Percentiles rank a stretch among this genome's conserved stretches.
Evolutionary conservation across 2,113 vertebrate species (phyloP).

Genomic region (Lepus americanus): DNA sequence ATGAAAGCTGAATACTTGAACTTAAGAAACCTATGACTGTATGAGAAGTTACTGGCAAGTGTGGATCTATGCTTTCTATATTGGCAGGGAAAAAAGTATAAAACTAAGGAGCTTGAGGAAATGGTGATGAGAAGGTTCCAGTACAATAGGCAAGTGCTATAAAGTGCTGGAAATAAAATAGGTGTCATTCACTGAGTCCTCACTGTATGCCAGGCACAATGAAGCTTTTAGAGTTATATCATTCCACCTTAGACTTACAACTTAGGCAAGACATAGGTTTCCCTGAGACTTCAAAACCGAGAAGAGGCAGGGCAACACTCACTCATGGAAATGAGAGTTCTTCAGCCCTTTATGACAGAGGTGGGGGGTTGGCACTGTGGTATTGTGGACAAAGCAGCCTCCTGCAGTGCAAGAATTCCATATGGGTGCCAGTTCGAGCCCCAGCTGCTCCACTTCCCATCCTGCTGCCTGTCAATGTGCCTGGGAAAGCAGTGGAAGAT

Average conservation of each 20-base stretch:
- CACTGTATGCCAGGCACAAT: too few relatives aligned
- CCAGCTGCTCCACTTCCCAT: too few relatives aligned
- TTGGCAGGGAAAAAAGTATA: neutral
- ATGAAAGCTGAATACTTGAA: slow-evolving; percentile 15
- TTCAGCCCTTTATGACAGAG: neutral
- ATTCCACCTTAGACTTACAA: neutral
- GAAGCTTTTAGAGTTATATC: neutral
- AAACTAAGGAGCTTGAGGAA: neutral
- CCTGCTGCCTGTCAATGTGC: too few relatives aligned
- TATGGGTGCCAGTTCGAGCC: too few relatives aligned
- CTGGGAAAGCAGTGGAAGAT: too few relatives aligned
- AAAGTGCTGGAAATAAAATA: neutral
- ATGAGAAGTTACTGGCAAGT: slow-evolving; percentile 7
- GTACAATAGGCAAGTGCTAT: neutral
- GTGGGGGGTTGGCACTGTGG: too few relatives aligned
- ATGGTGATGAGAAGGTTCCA: neutral
- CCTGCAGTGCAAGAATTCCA: too few relatives aligned
- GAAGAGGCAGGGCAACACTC: neutral
- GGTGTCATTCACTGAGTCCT: neutral
- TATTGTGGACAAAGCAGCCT: too few relatives aligned
- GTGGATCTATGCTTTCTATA: neutral
- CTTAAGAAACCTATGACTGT: neutral
- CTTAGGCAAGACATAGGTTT: neutral
- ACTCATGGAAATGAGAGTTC: neutral
- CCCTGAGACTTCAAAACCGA: neutral